Percentiles rank a stretch among this genome's conserved stretches.
These are phyloP conservation scores for Epizoanthus illoricatus DNA, from an alignment of 92 coral and sea anemone genomes.

Conservation along the genomic window DNA sequence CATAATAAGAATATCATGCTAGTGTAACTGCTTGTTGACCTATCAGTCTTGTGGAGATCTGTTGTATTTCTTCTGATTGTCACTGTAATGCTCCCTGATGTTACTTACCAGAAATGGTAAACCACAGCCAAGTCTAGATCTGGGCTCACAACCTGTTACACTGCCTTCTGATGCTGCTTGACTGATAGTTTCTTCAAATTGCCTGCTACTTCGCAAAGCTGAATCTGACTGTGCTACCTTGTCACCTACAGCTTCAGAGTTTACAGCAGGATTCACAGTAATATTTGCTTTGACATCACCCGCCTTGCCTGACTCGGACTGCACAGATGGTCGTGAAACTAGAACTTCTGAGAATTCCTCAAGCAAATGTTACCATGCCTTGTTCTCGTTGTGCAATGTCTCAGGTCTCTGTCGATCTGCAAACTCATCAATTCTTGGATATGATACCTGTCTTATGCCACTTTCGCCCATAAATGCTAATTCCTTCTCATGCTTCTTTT, in stretches of 20 bases:
- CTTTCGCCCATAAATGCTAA: conserved; percentile 56
- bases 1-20: conserved; percentile 20
- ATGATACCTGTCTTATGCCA: conserved; percentile 57
- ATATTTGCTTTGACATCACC: background rate
- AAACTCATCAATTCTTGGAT: conserved; percentile 59
- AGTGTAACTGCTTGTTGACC: conserved; percentile 47
- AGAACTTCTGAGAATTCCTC: background rate
- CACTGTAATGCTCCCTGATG: conserved; percentile 39
- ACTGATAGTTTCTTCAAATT: background rate
- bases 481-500: conserved; percentile 31
- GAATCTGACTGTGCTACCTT: background rate
- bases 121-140: conserved; percentile 33
- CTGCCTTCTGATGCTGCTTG: background rate
- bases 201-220: background rate
- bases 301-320: background rate
- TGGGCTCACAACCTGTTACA: background rate
- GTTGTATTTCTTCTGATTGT: conserved; percentile 36
- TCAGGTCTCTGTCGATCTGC: conserved; percentile 70
- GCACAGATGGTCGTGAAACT: background rate
- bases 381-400: conserved; percentile 66
- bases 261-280: background rate
- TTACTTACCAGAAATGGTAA: conserved; percentile 29
- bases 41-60: conserved; percentile 33
- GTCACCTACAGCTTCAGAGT: background rate
- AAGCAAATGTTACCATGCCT: conserved; percentile 69